Conservation (phyloP, 2,113 vertebrate genomes). For the Strigops habroptila region DNA sequence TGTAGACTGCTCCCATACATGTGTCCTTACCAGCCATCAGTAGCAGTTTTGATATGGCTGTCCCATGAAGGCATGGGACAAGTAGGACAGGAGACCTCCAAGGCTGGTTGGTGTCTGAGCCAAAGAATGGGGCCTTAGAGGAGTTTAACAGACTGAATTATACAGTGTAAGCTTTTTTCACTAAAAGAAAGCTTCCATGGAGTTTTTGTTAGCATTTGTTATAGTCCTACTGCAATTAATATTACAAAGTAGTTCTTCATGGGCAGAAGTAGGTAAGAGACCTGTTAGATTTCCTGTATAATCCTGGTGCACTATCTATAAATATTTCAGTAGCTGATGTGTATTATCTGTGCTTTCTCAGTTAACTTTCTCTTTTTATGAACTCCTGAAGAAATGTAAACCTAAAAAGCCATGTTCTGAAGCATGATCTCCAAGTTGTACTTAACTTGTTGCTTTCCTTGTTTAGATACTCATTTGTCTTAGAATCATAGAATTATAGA, state of each 20-base stretch:
- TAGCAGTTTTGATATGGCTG: neutral
- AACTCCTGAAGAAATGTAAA: neutral
- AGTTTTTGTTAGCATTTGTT: neutral
- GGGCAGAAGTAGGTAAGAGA: neutral
- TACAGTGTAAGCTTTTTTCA: neutral
- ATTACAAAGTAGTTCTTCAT: neutral
- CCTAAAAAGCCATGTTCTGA: neutral
- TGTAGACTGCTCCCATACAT: accelerated
- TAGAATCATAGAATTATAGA: neutral
- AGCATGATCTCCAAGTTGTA: neutral
- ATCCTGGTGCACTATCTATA: neutral
- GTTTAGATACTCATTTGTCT: neutral
- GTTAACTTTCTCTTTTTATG: neutral
- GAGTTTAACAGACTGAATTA: neutral
- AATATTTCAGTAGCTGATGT: neutral
- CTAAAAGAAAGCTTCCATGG: neutral
- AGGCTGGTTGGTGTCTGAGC: neutral
- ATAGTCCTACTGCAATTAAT: neutral
- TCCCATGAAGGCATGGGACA: neutral
- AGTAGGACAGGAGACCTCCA: neutral
- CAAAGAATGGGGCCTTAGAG: neutral
- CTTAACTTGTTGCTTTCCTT: neutral
- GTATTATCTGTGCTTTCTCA: neutral
- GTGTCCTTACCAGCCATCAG: neutral
- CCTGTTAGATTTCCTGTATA: neutral